Evolutionary conservation across 2,797 vertebrate species (phyloP), one percentile per base, ranked within the genome.

Genomic region (Morelia viridis): DNA sequence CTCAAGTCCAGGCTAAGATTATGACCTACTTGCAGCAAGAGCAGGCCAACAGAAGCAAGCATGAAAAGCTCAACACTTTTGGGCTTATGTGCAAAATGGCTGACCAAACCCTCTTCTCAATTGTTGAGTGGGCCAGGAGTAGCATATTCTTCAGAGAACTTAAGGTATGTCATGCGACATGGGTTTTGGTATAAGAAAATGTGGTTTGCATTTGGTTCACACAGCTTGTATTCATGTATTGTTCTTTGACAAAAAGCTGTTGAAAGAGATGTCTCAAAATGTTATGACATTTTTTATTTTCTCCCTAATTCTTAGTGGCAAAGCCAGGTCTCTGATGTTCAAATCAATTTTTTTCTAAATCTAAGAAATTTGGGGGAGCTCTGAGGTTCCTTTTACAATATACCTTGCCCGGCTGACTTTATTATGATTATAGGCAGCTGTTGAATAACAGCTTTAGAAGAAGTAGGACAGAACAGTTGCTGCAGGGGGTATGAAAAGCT

Each of bases 61-160:
- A 99, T 0, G 99, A 99, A 95, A 99, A 99, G 97, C 98, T 99
- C 97, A 99, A 99, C 97, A 99, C 99, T 0, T 99, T 99, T 53
- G 99, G 99, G 93, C 98, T 99, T 91, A 99, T 99, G 99, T 99
- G 99, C 97, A 99, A 99, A 98, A 99, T 99, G 99, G 99, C 99
- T 0, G 99, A 99, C 97, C 99, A 99, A 97, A 99, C 99, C 0
- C 98, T 99, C 93, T 99, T 99, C 98, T 99, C 99, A 96, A 99
- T 99, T 41, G 99, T 99, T 8, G 99, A 99, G 96, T 99, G 99
- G 99, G 99, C 99, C 31, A 98, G 99, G 95, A 99, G 99, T 97
- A 99, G 99, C 97, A 98, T 99, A 96, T 99, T 99, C 98, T 99
- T 99, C 97, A 97, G 99, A 95, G 99, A 99, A 96, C 98, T 99